Conservation (phyloP, 2,113 vertebrate species). For the Calidris pygmaea region DNA sequence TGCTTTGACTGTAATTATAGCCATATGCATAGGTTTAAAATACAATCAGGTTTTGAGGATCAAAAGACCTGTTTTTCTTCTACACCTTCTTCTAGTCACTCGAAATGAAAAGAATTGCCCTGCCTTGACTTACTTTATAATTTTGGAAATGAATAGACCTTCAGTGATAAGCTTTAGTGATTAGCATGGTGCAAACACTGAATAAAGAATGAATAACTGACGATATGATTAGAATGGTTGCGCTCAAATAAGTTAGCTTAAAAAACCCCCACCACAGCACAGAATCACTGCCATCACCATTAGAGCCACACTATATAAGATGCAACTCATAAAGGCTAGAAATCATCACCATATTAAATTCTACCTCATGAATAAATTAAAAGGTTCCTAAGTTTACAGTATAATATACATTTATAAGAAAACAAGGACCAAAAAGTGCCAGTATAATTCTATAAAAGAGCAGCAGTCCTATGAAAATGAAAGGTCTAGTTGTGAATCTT, state of each 20-base stretch:
- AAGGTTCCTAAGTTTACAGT: slow-evolving; percentile 74
- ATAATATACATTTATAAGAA: slow-evolving; percentile 77
- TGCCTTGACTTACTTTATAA: slow-evolving; percentile 22
- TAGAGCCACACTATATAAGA: slow-evolving; percentile 32
- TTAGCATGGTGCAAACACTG: neutral
- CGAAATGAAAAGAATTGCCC: slow-evolving; percentile 51
- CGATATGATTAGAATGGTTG: slow-evolving; percentile 30
- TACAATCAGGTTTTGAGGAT: slow-evolving; percentile 19
- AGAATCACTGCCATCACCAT: slow-evolving; percentile 1
- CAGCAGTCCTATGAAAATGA: slow-evolving; percentile 40
- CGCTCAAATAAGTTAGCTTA: slow-evolving; percentile 61
- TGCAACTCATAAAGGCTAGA: slow-evolving; percentile 73
- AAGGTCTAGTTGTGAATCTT: slow-evolving; percentile 64
- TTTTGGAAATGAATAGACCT: slow-evolving; percentile 41
- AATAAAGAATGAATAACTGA: slow-evolving; percentile 57
- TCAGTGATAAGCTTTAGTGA: neutral
- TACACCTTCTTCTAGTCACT: slow-evolving; percentile 31
- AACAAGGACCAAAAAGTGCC: slow-evolving; percentile 66
- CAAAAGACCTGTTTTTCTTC: neutral
- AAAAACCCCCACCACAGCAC: neutral
- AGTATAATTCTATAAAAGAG: slow-evolving; percentile 68
- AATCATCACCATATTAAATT: slow-evolving; percentile 77
- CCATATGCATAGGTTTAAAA: slow-evolving; percentile 58
- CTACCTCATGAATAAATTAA: slow-evolving; percentile 80
- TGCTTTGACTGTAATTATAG: slow-evolving; percentile 70